These are phyloP conservation scores for Micromesistius poutassou DNA, from an alignment of 2,797 vertebrate species.

Conservation along the genomic window DNA sequence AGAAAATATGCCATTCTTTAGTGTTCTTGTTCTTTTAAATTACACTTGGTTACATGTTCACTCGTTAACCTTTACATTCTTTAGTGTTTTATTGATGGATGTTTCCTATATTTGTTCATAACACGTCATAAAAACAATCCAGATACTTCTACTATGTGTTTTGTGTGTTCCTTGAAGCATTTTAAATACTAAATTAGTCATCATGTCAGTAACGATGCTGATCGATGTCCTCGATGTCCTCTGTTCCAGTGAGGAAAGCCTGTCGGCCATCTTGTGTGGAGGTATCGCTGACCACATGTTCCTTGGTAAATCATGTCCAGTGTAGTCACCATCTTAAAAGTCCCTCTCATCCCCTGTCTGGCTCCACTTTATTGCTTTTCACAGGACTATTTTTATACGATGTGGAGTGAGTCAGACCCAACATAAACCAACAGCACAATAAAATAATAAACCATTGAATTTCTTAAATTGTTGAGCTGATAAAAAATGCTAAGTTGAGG, in stretches of 20 bases:
- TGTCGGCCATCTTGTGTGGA: background rate
- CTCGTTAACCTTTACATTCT: background rate
- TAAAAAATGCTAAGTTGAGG: background rate
- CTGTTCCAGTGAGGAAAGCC: background rate
- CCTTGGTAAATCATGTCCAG: background rate
- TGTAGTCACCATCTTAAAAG: background rate
- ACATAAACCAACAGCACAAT: background rate
- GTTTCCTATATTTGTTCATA: background rate
- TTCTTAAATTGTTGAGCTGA: background rate
- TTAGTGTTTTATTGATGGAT: background rate
- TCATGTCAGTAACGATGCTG: background rate
- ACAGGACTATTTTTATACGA: background rate
- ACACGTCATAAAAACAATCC: background rate
- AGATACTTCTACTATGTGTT: background rate
- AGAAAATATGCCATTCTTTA: too few relatives aligned
- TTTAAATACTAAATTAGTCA: background rate
- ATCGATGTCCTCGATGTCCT: too few relatives aligned
- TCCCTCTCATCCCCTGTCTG: background rate
- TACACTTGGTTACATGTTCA: background rate
- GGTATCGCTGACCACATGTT: background rate
- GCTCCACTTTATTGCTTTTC: too few relatives aligned
- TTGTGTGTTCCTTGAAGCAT: background rate
- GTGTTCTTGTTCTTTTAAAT: too few relatives aligned
- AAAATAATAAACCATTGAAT: background rate
- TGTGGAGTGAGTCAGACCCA: background rate